Conservation (phyloP, 2,113 vertebrate species). For the Apus apus region DNA sequence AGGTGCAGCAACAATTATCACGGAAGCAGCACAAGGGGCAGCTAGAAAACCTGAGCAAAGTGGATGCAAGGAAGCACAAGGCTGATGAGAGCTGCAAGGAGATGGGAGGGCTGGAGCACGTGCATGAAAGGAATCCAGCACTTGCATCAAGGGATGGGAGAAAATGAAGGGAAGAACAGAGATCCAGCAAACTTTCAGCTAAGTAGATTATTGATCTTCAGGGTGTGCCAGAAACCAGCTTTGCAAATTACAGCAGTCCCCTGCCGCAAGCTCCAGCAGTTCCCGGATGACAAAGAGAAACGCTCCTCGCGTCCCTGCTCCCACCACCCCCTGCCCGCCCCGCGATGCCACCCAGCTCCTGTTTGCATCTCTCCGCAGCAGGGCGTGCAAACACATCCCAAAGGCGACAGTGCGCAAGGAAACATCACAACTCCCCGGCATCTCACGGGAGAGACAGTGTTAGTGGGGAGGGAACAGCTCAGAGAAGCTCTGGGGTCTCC, state of each 20-base stretch:
- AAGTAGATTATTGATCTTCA: constrained; percentile 65
- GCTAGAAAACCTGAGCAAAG: background rate
- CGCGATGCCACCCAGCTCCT: background rate
- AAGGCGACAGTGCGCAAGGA: background rate
- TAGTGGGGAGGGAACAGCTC: background rate
- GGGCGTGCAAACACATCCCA: background rate
- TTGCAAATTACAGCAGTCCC: constrained; percentile 45
- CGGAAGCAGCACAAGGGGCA: background rate
- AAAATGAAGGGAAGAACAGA: background rate
- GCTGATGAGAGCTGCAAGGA: background rate
- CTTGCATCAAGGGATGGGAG: background rate
- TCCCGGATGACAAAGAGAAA: constrained; percentile 8
- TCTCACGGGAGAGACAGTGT: background rate
- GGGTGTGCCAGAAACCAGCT: constrained; percentile 59
- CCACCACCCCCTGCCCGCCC: background rate
- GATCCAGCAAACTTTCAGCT: constrained; percentile 55
- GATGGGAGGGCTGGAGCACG: background rate
- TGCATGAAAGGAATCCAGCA: background rate
- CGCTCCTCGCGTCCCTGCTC: background rate
- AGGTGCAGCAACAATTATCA: background rate
- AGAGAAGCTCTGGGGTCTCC: background rate
- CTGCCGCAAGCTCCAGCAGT: background rate
- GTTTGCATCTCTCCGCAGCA: background rate
- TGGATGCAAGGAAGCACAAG: fast-evolving
- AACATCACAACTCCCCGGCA: fast-evolving